Conservation (phyloP, 2,888 invertebrate species). For the Koerneria pararmatus region DNA sequence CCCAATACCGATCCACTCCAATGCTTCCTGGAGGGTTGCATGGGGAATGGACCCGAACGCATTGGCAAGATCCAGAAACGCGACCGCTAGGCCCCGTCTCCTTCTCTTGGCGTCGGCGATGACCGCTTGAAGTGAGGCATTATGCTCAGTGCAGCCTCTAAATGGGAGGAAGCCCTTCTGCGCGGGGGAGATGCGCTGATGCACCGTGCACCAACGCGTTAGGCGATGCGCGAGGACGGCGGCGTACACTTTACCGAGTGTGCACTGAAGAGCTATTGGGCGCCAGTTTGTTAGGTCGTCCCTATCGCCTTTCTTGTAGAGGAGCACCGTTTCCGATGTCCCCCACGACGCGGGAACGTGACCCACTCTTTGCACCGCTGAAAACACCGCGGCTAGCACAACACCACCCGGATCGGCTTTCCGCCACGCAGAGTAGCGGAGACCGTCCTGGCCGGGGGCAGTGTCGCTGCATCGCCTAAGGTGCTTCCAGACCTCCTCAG, state of each 20-base stretch:
- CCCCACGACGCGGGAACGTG: conserved; percentile 34
- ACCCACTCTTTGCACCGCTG: neutral
- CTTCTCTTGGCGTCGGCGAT: conserved; percentile 24
- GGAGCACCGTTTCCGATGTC: conserved; percentile 32
- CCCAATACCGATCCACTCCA: too few relatives aligned
- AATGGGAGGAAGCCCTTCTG: conserved; percentile 61
- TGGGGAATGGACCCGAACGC: conserved; percentile 60
- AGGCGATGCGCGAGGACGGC: conserved; percentile 33
- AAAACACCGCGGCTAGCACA: conserved; percentile 18
- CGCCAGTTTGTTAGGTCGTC: conserved; percentile 41
- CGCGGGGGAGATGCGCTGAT: conserved; percentile 26
- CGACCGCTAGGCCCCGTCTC: conserved; percentile 36
- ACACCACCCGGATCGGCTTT: conserved; percentile 30
- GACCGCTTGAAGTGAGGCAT: conserved; percentile 22
- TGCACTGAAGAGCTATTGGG: conserved; percentile 36
- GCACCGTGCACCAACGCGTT: conserved; percentile 27
- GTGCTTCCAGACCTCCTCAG: conserved; percentile 6
- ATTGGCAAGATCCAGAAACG: conserved; percentile 60
- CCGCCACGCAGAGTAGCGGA: conserved; percentile 35
- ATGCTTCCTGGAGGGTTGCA: neutral
- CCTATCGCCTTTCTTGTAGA: conserved; percentile 42
- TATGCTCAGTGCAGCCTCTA: conserved; percentile 38
- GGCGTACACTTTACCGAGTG: conserved; percentile 36
- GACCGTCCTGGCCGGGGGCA: conserved; percentile 41
- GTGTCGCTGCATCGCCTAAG: conserved; percentile 29